Conservation (phyloP, 1,140 invertebrate species). For the honey bee (Apis mellifera) region DNA sequence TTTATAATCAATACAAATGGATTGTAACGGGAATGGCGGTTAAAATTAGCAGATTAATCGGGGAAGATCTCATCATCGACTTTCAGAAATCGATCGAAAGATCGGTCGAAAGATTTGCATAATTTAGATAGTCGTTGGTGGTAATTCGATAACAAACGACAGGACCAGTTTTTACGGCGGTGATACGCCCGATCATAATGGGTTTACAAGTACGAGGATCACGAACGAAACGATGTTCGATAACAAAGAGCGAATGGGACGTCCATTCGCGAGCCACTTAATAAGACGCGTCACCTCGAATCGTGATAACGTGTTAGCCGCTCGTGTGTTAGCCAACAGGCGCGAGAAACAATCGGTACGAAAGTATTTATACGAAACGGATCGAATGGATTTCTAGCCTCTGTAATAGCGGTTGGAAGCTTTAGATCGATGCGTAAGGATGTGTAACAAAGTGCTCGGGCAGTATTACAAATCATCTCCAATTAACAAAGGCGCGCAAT, state of each 20-base stretch:
- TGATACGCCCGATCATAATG: background rate
- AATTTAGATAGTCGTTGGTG: conserved; percentile 37
- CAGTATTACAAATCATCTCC: background rate
- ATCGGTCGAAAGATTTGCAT: background rate
- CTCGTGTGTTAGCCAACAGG: conserved; percentile 2
- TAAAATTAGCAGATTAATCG: background rate
- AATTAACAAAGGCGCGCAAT: conserved; percentile 10
- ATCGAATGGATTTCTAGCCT: no score
- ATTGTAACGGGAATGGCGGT: background rate
- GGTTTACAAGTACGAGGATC: conserved; percentile 30
- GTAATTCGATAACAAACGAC: conserved; percentile 42
- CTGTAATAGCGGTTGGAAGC: no score
- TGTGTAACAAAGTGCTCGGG: background rate
- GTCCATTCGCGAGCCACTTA: background rate
- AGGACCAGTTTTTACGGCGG: conserved; percentile 31
- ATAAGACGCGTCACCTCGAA: conserved; percentile 37
- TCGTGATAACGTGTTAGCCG: background rate
- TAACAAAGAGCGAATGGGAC: conserved; percentile 21
- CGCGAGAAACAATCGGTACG: background rate
- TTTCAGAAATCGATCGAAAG: conserved; percentile 30
- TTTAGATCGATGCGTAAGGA: no score
- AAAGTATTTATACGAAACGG: conserved; percentile 1
- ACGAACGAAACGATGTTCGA: background rate
- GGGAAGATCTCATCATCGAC: background rate
- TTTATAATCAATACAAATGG: conserved; percentile 10